Base-by-base conservation (phyloP, 2,888 invertebrate species). In the Diabrotica balteata region DNA sequence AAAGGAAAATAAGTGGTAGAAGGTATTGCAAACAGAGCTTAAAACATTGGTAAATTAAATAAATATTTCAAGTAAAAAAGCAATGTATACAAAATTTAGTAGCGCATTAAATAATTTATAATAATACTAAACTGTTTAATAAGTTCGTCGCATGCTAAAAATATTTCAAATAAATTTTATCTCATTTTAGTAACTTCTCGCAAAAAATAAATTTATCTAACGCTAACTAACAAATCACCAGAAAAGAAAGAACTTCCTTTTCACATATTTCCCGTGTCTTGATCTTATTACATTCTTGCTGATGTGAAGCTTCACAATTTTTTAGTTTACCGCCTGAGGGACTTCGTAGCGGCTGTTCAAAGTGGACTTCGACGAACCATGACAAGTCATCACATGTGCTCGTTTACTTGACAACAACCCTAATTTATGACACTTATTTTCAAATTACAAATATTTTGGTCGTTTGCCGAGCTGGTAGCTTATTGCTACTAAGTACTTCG, bases 241-340 rank as follows among this genome's bases (percentile, higher is more conserved):
- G 47, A 47, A 47, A 47, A 8, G 10, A 47, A 47, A 10, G 8
- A 47, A 47, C 47, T 47, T 47, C 47, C 47, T 47, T 47, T 47
- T 47, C 11, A 52, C 22, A 11, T 22, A 52, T 52, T 52, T 17
- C 7, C 7, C 11, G 5, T 7, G 44, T 57, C 45, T 57, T n/a
- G 8, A 44, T 43, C 45, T 57, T 43, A 45, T 57, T 57, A 45
- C n/a, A 57, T 57, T 44, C 55, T 57, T 57, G n/a, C 11, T 9
- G 45, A 57, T 45, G 55, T 58, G 61, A 59, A 53, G 61, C 55
- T 59, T 61, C n/a, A 55, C 52, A 47, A 54, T 67, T 70, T 70
- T 68, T 70, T 65, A 62, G 67, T 68, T 72, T 70, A 49, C 59
- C 70, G 70, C 70, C 54, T 69, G 67, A 67, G 55, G 67, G 59